Evolutionary conservation across 2,113 vertebrate species (phyloP), one percentile per base, ranked within the genome.

Genomic region (Scortum barcoo): DNA sequence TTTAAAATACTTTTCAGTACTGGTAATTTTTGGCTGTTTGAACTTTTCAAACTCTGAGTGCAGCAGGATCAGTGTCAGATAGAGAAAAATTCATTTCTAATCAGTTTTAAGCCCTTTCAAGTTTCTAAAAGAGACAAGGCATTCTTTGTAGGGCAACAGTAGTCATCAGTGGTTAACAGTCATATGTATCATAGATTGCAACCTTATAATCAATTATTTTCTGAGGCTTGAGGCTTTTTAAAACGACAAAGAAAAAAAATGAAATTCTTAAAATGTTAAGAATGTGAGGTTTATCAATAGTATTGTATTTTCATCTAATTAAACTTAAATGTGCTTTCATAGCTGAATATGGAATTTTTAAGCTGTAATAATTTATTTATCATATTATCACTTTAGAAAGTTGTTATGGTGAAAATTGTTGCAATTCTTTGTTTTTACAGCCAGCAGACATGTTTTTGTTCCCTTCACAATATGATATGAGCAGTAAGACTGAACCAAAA

Each of bases 141-240:
- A 16, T 26, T 69, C 2, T 44, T 20, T 66, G 4, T 44, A 14
- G 20, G 7, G 19, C 26, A 58, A 26, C 58, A 38, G 67, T 2
- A 28, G 33, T 42, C n/a, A n/a, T n/a, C n/a, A n/a, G n/a, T n/a
- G n/a, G n/a, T n/a, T n/a, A n/a, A n/a, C n/a, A n/a, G n/a, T 28
- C 24, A 24, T 20, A 65, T 51, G 42, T 40, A 75, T 75, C 46
- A 83, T 58, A 69, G 8, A 62, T 73, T 76, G 57, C 79, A 70
- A 40, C 33, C 62, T 51, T 19, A 16, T 30, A 22, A n/a, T 54
- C 7, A 14, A 5, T 44, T 17, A n/a, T 13, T 72, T 56, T 24
- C 1, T 58, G 36, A 72, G 38, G 38, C 17, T 24, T 58, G 26
- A 53, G 22, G 66, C 22, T 13, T 30, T 66, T 30, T 28, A 17